Base-by-base conservation (phyloP, 1,140 invertebrate species). In the Scylla paramamosain region DNA sequence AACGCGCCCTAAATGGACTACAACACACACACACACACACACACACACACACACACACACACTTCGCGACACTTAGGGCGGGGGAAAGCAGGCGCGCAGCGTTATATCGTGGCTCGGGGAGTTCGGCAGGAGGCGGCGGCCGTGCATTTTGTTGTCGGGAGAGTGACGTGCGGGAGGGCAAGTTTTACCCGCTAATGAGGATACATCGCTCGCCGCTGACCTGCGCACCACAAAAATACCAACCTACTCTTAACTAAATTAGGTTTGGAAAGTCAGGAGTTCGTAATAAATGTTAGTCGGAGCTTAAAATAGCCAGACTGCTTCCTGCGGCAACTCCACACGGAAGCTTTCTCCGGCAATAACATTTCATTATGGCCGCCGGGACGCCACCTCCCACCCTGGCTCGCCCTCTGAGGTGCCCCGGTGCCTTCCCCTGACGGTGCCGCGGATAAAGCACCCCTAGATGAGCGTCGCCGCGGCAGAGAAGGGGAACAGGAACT, bases 261-360 rank as follows among this genome's bases (percentile, higher is more conserved):
- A 91, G 48, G 89, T 91, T 91, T 52, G 48, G 59, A 91, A 91
- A 32, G 28, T 59, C 46, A 31, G 59, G 59, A 91, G 48, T 45
- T 59, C n/a, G n/a, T 28, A 91, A 29, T 48, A 59, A 91, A 91
- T 59, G 89, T 59, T n/a, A 10, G 46, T 32, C 31, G 89, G 46
- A 59, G n/a, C 10, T 48, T 48, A 91, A 59, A 28, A n/a, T 67
- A 89, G 89, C 48, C 28, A 16, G 3, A 25, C 31, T 29, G 25
- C 6, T 46, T 29, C 89, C 28, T 31, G 48, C 48, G 89, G 46
- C 89, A 59, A 29, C 89, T 1, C 48, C 12, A 91, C n/a, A 59
- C 89, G 25, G 25, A 91, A 91, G 89, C 48, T 91, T 91, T 91
- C 89, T 59, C 89, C 48, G 59, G n/a, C 48, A 91, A 29, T 91